phyloP scores from a whole-genome alignment of 2,797 vertebrate species.

The Pogoniulus pusillus region DNA sequence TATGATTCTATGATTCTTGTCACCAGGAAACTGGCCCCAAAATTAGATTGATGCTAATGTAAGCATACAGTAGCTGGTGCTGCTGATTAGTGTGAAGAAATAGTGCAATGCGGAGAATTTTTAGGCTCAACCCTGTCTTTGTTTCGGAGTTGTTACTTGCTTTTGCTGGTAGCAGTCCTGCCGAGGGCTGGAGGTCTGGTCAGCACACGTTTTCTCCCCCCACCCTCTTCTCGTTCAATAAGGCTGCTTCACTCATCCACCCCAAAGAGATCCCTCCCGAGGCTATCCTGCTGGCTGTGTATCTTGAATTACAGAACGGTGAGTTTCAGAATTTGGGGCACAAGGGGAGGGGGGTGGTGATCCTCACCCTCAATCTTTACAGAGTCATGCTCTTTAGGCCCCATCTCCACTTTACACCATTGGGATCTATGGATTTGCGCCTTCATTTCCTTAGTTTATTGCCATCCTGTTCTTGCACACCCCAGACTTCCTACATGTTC shows the following conservation, averaged over 20 bases:
- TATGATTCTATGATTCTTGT: too few species aligned
- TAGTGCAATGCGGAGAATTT: neutral
- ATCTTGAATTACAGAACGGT: conserved; percentile 97
- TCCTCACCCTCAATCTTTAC: neutral
- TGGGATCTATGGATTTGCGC: neutral
- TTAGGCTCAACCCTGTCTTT: neutral
- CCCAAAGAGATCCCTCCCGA: conserved; percentile 97
- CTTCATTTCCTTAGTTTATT: neutral
- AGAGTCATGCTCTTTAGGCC: neutral
- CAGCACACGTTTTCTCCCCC: neutral
- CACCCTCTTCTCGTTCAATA: neutral
- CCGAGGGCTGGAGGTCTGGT: neutral
- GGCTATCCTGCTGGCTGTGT: conserved; percentile 94
- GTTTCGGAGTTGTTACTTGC: neutral
- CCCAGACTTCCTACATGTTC: neutral
- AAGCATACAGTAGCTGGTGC: conserved; percentile 16
- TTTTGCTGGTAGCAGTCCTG: neutral
- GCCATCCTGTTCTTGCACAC: neutral
- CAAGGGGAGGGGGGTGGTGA: neutral
- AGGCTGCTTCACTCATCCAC: conserved; percentile 95
- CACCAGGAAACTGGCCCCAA: neutral
- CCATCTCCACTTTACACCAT: neutral
- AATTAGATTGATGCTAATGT: neutral
- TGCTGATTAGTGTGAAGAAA: neutral
- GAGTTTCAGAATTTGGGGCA: neutral